Evolutionary conservation across 2,888 invertebrate species (phyloP), one percentile per base, ranked within the genome.

Genomic region (Rhyacophila evoluta): DNA sequence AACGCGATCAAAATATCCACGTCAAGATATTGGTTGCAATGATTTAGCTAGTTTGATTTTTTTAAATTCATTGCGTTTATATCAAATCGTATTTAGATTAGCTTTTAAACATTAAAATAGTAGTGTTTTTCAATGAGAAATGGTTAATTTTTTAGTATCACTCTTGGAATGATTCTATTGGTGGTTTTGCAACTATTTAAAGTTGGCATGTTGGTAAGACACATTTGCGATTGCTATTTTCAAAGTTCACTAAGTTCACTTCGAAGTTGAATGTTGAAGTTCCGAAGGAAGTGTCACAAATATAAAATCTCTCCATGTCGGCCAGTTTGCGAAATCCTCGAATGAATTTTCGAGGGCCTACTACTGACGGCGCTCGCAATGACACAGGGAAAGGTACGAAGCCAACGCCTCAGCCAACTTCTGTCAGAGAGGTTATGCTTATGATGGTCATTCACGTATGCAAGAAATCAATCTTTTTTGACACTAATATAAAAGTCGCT

Each of bases 381-480:
- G 80, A 80, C 3, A 2, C 71, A 1, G 84, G 90, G 0, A 92
- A 92, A 86, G 96, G 95, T 79, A 96, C 94, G 25, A 93, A 94
- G 87, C 96, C 97, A 1, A 94, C 97, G 2, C 92, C 96, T 33
- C 94, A 94, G 81, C 97, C 97, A 15, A 93, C 95, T 8, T 94
- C 96, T 29, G 91, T 98, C 67, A 91, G 93, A 83, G 95, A 97
- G 88, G 93, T 97, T 77, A 88, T 97, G 41, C 89, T 94, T 33
- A 92, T 96, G 86, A 94, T 97, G 91, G 89, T 97, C 67, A 91
- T 98, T 86, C 95, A 96, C 85, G 87, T 96, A 79, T 98, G 97
- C 88, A 95, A 96, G 86, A 97, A 95, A 87, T 92, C 95, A 10
- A 91, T 98, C 79, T 95, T 98, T 86, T 94, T 95, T 84, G 95